Percentiles rank a stretch among this genome's conserved stretches.
Evolutionary conservation across 1,140 invertebrate genomes (phyloP).

Genomic region (Calycopis cecrops): DNA sequence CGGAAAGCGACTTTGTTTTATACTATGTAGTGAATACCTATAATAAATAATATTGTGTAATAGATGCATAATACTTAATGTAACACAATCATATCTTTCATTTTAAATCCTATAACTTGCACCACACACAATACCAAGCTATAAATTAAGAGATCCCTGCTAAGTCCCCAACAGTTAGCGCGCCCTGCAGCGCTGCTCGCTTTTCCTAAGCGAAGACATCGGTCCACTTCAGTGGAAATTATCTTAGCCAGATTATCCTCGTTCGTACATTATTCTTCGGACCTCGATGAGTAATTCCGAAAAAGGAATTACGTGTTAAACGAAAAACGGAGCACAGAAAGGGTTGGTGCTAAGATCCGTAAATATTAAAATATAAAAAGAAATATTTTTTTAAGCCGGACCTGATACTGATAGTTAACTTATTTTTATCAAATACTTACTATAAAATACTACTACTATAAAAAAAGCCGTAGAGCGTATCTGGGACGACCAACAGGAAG

Average conservation of each 20-base stretch:
- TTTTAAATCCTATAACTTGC: slow-evolving; percentile 5
- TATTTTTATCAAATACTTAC: too few relatives aligned
- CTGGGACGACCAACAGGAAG: too few relatives aligned
- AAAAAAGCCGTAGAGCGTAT: too few relatives aligned
- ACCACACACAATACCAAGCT: slow-evolving; percentile 38
- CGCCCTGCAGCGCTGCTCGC: slow-evolving; percentile 61
- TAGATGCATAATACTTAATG: not conserved
- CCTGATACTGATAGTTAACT: too few relatives aligned
- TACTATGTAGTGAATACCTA: too few relatives aligned
- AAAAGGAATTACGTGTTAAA: not conserved
- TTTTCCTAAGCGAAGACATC: slow-evolving; percentile 49
- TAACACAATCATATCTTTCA: too few relatives aligned
- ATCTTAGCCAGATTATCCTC: slow-evolving; percentile 60
- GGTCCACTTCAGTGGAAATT: slow-evolving; percentile 60
- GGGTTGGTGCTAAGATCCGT: too few relatives aligned
- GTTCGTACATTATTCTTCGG: slow-evolving; percentile 50
- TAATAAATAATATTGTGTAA: slow-evolving; percentile 1
- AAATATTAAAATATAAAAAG: too few relatives aligned
- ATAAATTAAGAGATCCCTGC: slow-evolving; percentile 74
- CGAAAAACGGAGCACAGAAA: too few relatives aligned
- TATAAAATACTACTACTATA: too few relatives aligned
- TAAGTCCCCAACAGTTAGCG: slow-evolving; percentile 67
- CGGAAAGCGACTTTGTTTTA: too few relatives aligned
- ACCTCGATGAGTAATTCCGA: slow-evolving; percentile 40
- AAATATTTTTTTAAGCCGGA: too few relatives aligned